Evolutionary conservation across 2,113 vertebrate species (phyloP).

Genomic region (Cisticola juncidis): DNA sequence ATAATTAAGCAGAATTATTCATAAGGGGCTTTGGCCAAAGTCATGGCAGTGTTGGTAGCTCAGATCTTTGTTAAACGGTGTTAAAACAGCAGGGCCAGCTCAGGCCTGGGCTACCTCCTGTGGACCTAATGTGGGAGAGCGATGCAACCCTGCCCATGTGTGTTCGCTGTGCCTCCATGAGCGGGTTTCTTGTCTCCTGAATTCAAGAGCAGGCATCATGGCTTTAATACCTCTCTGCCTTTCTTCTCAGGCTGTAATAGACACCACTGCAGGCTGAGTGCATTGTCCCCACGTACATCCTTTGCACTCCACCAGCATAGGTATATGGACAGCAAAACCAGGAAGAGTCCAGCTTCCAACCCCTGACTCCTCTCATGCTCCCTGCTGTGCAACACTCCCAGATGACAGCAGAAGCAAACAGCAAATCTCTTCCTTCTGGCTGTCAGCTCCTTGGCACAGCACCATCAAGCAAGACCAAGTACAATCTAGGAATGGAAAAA

Average conservation of each 20-base stretch:
- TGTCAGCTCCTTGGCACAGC: neutral
- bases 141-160: neutral
- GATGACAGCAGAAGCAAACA: neutral
- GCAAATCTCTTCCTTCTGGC: neutral
- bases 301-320: neutral
- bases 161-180: neutral
- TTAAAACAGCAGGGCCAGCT: neutral
- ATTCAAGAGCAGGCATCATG: neutral
- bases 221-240: neutral
- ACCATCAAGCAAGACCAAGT: neutral
- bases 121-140: neutral
- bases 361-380: neutral
- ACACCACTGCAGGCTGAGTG: neutral
- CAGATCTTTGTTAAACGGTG: neutral
- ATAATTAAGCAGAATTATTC: constrained; percentile 1
- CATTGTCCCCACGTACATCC: neutral
- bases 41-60: neutral
- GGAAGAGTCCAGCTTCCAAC: neutral
- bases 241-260: rapidly evolving
- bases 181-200: neutral
- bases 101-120: neutral
- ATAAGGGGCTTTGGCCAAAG: neutral
- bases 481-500: neutral
- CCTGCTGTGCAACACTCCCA: neutral
- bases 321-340: rapidly evolving